A percentile compares a stretch with the other conserved stretches of the same genome.
Conservation (phyloP, 1,140 invertebrate genomes). For the Planococcus citri region DNA sequence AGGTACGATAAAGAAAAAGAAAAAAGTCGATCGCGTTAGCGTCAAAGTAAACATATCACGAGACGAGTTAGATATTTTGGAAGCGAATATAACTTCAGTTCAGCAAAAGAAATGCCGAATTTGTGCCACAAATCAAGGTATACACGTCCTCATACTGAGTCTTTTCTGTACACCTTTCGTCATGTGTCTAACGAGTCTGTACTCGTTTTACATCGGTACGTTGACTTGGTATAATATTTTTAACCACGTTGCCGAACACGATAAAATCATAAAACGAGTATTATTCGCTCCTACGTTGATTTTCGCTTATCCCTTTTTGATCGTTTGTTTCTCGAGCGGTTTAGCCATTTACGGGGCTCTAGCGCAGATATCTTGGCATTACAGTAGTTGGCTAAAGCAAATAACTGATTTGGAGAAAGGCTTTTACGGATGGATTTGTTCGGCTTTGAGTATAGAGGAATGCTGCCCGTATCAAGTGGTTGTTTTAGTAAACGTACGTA, state of each 20-base stretch:
- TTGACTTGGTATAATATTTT: neutral
- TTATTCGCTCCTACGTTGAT: neutral
- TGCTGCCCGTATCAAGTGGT: neutral
- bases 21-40: neutral
- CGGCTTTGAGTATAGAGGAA: neutral
- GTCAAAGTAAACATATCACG: neutral
- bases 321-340: neutral
- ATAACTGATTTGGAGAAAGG: neutral
- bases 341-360: neutral
- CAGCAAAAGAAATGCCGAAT: neutral
- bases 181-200: neutral
- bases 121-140: neutral
- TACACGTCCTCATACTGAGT: neutral
- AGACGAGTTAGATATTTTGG: neutral
- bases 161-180: neutral
- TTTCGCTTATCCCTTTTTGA: neutral
- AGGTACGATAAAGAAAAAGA: slow-evolving; percentile 3
- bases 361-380: neutral
- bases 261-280: neutral
- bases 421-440: neutral
- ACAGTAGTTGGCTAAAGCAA: neutral
- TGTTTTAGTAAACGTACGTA: neutral
- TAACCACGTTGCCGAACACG: neutral
- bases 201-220: neutral
- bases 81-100: neutral